These are phyloP conservation scores for Drosophila formosana DNA, from an alignment of 2,888 invertebrate genomes.

Conservation along the genomic window DNA sequence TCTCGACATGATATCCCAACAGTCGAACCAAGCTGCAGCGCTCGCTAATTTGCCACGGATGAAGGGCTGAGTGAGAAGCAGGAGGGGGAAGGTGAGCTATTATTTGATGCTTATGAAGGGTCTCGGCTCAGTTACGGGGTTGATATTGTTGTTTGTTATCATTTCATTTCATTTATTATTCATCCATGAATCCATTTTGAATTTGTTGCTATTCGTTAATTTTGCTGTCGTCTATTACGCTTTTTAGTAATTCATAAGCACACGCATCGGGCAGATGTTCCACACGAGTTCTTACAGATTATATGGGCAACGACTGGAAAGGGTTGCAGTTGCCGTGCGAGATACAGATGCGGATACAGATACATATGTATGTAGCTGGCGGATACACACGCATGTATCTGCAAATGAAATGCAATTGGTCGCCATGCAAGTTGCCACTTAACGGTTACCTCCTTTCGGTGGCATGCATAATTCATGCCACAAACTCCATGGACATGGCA, in stretches of 20 bases:
- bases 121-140: slow-evolving; percentile 28
- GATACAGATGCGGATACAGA: slow-evolving; percentile 1
- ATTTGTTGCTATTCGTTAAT: slow-evolving; percentile 40
- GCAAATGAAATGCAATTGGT: slow-evolving; percentile 66
- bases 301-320: slow-evolving; percentile 25
- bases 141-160: slow-evolving; percentile 63
- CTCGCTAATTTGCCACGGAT: slow-evolving; percentile 34
- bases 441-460: slow-evolving; percentile 26
- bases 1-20: background rate
- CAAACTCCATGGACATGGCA: slow-evolving; percentile 33
- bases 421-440: slow-evolving; percentile 26
- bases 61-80: background rate
- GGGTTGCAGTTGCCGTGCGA: slow-evolving; percentile 36
- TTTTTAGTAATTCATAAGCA: slow-evolving; percentile 65
- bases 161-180: slow-evolving; percentile 64
- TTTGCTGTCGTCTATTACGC: slow-evolving; percentile 19
- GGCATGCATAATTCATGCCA: slow-evolving; percentile 66
- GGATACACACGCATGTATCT: slow-evolving; percentile 38
- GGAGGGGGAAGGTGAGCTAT: slow-evolving; percentile 63
- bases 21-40: slow-evolving; percentile 17
- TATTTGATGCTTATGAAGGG: slow-evolving; percentile 55
- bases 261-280: slow-evolving; percentile 64
- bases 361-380: slow-evolving; percentile 19
- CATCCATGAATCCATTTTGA: slow-evolving; percentile 65
- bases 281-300: slow-evolving; percentile 43